Evolutionary conservation across 2,113 vertebrate species (phyloP).

Genomic region (Haplochromis burtoni): DNA sequence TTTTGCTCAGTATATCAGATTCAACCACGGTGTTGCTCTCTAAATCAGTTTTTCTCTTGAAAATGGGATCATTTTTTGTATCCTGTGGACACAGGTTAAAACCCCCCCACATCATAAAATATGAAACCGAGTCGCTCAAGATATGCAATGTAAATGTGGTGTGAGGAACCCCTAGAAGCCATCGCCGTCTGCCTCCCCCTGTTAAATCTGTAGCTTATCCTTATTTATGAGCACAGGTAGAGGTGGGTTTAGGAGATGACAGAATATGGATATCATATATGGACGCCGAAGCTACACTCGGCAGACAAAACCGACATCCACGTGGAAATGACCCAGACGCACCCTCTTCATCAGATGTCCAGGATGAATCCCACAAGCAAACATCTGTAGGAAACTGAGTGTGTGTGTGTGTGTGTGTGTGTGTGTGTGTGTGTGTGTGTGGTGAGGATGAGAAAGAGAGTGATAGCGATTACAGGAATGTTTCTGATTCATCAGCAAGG

Average conservation of each 20-base stretch:
- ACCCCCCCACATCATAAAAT: background rate
- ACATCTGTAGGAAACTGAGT: constrained; percentile 35
- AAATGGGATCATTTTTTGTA: background rate
- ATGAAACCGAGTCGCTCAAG: background rate
- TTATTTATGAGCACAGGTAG: constrained; percentile 34
- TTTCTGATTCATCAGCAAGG: background rate
- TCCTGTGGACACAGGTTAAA: background rate
- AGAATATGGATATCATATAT: constrained; percentile 39
- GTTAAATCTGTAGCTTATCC: constrained; percentile 20
- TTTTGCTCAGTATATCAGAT: background rate
- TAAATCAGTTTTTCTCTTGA: background rate
- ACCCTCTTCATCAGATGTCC: constrained; percentile 22
- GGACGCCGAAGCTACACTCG: background rate
- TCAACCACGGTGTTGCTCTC: background rate
- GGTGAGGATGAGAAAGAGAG: background rate
- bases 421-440: background rate
- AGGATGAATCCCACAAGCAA: constrained; percentile 12
- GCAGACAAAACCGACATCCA: constrained; percentile 41
- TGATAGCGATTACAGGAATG: constrained; percentile 15
- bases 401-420: background rate
- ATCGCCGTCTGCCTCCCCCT: background rate
- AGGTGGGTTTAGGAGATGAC: constrained; percentile 10
- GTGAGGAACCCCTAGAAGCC: background rate
- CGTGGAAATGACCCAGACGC: constrained; percentile 41
- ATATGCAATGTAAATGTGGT: background rate